phyloP scores from a whole-genome alignment of 2,888 invertebrate species.

The Rotaria macrura region DNA sequence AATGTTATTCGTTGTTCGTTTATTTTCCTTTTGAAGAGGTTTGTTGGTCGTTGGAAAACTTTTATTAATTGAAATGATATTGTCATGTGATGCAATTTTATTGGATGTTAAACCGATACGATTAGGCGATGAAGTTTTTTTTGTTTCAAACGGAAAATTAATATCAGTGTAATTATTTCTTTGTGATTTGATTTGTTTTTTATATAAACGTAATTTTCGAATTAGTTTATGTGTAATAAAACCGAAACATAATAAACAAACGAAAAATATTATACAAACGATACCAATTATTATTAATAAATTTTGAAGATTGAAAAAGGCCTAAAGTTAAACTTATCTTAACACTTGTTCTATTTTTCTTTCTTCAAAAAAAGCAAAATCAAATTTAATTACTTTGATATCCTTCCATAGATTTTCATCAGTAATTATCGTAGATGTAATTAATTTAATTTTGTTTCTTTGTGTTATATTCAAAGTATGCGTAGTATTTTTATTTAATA shows the following conservation, averaged over 20 bases:
- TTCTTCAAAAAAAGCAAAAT: not conserved
- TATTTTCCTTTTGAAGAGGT: not conserved
- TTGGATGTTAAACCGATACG: not conserved
- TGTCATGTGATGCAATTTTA: not conserved
- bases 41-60: not conserved
- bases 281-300: not conserved
- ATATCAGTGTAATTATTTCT: not conserved
- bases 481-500: not conserved
- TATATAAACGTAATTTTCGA: not conserved
- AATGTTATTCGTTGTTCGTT: not conserved
- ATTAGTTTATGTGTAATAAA: not conserved
- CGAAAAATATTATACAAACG: not conserved
- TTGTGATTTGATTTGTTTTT: not conserved
- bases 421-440: not conserved
- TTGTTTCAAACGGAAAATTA: not conserved
- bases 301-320: slow-evolving; percentile 14
- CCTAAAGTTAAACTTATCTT: not conserved
- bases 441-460: not conserved
- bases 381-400: not conserved
- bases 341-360: not conserved
- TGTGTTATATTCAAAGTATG: not conserved
- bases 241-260: not conserved
- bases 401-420: not conserved
- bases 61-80: not conserved
- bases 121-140: not conserved